A percentile compares a stretch with the other conserved stretches of the same genome.
Evolutionary conservation across 2,888 invertebrate genomes (phyloP).

Genomic region (Eupelmus urozonus): DNA sequence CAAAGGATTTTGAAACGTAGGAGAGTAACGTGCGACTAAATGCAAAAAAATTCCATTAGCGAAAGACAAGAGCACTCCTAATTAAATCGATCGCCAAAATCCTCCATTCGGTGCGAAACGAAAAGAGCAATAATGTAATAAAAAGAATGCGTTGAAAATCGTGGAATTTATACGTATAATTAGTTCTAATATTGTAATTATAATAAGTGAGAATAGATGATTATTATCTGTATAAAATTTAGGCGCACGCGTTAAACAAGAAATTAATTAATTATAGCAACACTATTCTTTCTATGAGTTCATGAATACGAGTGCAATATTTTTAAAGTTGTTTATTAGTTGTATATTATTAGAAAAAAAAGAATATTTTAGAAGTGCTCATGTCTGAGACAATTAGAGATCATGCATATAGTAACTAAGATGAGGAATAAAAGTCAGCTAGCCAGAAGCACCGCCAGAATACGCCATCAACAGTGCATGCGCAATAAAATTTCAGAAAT

Average conservation of each 20-base stretch:
- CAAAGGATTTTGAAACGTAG: slow-evolving; percentile 25
- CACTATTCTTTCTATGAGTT: no score
- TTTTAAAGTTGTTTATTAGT: slow-evolving; percentile 9
- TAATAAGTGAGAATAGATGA: no score
- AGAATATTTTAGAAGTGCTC: slow-evolving; percentile 33
- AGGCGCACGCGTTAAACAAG: no score
- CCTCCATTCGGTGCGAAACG: neutral
- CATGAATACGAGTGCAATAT: neutral
- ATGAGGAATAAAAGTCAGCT: slow-evolving; percentile 62
- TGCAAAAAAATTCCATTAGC: slow-evolving; percentile 3
- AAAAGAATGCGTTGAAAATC: no score
- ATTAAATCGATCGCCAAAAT: slow-evolving; percentile 24
- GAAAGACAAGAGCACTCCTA: slow-evolving; percentile 45
- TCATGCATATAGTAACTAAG: slow-evolving; percentile 18
- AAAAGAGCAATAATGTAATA: slow-evolving; percentile 30
- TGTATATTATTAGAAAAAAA: neutral
- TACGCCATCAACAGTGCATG: slow-evolving; percentile 26
- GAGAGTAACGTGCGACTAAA: slow-evolving; percentile 2
- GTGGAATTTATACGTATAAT: no score
- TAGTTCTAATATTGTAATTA: no score
- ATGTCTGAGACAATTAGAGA: slow-evolving; percentile 23
- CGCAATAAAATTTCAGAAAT: slow-evolving; percentile 24
- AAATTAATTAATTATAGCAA: neutral
- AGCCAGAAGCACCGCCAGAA: slow-evolving; percentile 67
- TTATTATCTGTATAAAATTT: no score